Percentiles rank a stretch among this genome's conserved stretches.
Evolutionary conservation across 2,113 vertebrate species (phyloP).

Genomic region (Eira barbara): DNA sequence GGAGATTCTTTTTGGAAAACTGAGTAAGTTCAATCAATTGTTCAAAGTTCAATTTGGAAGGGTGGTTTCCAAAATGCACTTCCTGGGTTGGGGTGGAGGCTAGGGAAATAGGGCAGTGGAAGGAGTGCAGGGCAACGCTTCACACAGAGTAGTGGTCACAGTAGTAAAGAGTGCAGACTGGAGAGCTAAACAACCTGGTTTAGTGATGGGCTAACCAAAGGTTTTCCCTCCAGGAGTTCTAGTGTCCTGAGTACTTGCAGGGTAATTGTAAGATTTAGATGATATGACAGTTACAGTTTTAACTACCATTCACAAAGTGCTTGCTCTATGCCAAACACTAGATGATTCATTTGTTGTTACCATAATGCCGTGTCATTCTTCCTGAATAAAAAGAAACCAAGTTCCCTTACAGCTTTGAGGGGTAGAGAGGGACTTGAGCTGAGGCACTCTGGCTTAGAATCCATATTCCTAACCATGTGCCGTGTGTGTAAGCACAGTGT

Average conservation of each 20-base stretch:
- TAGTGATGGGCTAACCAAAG: background rate
- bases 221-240: background rate
- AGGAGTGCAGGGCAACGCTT: background rate
- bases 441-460: background rate
- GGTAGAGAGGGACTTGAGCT: background rate
- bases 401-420: background rate
- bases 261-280: background rate
- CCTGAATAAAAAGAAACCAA: background rate
- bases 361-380: background rate
- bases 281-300: background rate
- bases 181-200: background rate
- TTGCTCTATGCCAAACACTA: background rate
- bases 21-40: background rate
- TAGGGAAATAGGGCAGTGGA: no score
- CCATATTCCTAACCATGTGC: background rate
- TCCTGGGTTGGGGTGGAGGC: background rate
- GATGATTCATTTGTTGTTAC: background rate
- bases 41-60: no score
- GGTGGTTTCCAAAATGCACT: background rate
- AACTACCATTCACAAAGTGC: background rate
- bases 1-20: background rate
- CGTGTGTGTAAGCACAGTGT: background rate
- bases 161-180: background rate
- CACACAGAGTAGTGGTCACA: rapidly evolving
- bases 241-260: background rate